Evolutionary conservation across 2,113 vertebrate species (phyloP), one percentile per base, ranked within the genome.

Genomic region (Trichechus manatus): DNA sequence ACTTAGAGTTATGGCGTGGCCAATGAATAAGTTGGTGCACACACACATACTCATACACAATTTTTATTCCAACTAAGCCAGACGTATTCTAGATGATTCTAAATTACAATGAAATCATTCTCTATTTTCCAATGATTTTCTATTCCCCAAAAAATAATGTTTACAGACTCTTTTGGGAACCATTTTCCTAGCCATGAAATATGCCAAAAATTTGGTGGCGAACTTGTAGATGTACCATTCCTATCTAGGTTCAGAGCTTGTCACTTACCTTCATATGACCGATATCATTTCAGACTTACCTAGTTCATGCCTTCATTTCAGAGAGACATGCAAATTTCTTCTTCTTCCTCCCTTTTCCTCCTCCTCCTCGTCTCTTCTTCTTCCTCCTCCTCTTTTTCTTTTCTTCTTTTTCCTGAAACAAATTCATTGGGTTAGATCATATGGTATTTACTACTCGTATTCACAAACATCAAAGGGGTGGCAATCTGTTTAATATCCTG

Each of bases 401-500:
- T 90, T 78, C 83, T 63, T 74, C 11, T 89, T 94, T 95, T 87
- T 29, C 74, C n/a, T 91, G 59, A 95, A 96, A 93, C 15, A 87
- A 85, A 94, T 82, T 84, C 56, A 79, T 47, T 70, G 68, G 83
- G n/a, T 88, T 42, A 29, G 50, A 91, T 92, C 95, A 94, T 96
- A 96, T 87, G 90, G 72, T 91, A 94, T 90, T 96, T 96, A 97
- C 91, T 92, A 44, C 74, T 93, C 15, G 0, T 70, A 88, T 93
- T 96, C 96, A 95, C 89, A 93, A 93, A 88, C 96, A 97, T 95
- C 79, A 90, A 95, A 97, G 87, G 85, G 50, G 91, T 0, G 19
- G 93, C 97, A 95, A 94, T 86, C 95, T 96, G 75, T 70, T 96
- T 95, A 95, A 90, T 59, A 89, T 86, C 91, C 89, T 79, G 78